Evolutionary conservation across 2,113 vertebrate species (phyloP), one percentile per base, ranked within the genome.

Genomic region (Zosterops lateralis): DNA sequence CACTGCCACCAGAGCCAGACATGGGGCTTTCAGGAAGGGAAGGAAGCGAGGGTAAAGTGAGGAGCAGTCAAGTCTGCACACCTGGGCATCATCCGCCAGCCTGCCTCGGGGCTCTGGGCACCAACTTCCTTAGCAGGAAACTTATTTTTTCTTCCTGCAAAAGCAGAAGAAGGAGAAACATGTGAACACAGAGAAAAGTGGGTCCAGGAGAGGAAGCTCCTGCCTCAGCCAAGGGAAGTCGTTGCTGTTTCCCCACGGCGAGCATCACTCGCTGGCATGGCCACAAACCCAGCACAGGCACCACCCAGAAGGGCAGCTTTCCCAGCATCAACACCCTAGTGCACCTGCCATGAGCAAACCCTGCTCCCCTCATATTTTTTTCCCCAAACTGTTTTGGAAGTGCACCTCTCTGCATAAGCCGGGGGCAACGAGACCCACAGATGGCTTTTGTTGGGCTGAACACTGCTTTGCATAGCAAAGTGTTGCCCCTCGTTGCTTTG

Each of bases 121-220:
- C 16, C 74, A 17, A 50, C 92, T 95, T 96, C 96, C 93, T 88
- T 19, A 21, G 60, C 78, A 40, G 92, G 67, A 94, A 96, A 50
- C 62, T 85, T 80, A 95, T 34, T 47, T 96, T 94, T 96, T 96
- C 93, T 96, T 96, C 93, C 96, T 96, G 93, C 2, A 79, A 96
- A 96, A 94, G 95, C 87, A 95, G 90, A 96, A 96, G 82, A 60
- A 76, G 82, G 75, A 91, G 88, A 80, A 92, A 70, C 0, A 3
- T 12, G 51, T 95, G 71, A 95, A 62, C 0, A 1, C 7, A 1
- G 44, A 67, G 40, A 29, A 82, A 31, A 67, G 31, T 0, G 0
- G 58, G n/a, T 31, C n/a, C 4, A 20, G 24, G 44, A 70, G 88
- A 83, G 62, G 90, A 93, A 94, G 85, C 54, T 82, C 40, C 74